A percentile compares a stretch with the other conserved stretches of the same genome.
These are phyloP conservation scores for Urocitellus parryii DNA, from an alignment of 2,113 vertebrate species.

Conservation along the genomic window DNA sequence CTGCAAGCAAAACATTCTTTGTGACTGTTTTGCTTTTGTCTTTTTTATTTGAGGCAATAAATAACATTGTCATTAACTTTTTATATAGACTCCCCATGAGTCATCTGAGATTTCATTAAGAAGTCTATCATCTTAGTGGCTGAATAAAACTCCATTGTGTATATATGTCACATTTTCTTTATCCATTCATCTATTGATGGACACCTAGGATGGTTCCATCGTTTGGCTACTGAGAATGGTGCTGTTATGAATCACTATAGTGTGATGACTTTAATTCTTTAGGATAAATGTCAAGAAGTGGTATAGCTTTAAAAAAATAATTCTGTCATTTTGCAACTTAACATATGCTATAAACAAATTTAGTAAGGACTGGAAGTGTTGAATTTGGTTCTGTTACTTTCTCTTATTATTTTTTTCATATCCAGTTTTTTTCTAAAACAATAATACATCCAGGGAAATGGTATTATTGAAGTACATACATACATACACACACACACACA, in stretches of 20 bases:
- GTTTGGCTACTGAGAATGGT: too few species aligned
- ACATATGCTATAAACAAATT: neutral
- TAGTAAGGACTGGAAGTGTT: neutral
- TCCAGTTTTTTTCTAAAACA: neutral
- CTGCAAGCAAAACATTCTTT: neutral
- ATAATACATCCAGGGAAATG: neutral
- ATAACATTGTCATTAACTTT: neutral
- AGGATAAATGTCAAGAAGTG: too few species aligned
- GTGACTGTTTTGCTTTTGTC: neutral
- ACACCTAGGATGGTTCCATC: too few species aligned
- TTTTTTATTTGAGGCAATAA: neutral
- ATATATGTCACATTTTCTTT: too few species aligned
- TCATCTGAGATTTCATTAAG: neutral
- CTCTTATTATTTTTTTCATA: constrained; percentile 33
- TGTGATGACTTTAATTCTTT: too few species aligned
- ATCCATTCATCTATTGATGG: too few species aligned
- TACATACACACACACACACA: neutral
- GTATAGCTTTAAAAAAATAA: neutral
- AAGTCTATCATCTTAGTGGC: neutral
- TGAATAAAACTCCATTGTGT: too few species aligned
- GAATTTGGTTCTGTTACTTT: neutral
- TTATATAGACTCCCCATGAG: neutral
- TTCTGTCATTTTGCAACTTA: constrained; percentile 1
- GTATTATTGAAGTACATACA: neutral
- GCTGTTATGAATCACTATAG: too few species aligned